Evolutionary conservation across 2,888 invertebrate genomes (phyloP).

Genomic region (Limnephilus rhombicus): DNA sequence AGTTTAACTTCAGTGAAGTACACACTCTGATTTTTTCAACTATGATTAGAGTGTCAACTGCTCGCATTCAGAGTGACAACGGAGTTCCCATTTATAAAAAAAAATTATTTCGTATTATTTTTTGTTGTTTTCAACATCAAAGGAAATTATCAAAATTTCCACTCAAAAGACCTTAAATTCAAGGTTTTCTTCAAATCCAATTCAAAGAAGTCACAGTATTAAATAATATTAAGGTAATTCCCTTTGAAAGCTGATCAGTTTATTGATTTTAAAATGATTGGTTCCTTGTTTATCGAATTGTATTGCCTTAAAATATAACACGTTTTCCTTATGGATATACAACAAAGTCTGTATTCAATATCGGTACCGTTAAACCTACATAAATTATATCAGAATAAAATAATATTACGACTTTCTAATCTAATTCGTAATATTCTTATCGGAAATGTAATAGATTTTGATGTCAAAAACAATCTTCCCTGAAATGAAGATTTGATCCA

Average conservation of each 20-base stretch:
- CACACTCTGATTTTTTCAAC: no score
- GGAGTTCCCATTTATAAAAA: no score
- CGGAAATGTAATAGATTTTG: neutral
- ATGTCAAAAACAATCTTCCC: neutral
- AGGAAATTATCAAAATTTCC: no score
- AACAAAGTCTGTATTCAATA: neutral
- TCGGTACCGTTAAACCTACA: neutral
- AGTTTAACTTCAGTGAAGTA: no score
- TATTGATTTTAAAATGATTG: neutral
- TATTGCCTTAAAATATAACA: neutral
- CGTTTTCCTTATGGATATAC: neutral
- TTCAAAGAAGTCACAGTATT: neutral
- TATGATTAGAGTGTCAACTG: no score
- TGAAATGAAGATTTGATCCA: neutral
- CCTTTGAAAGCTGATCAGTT: neutral
- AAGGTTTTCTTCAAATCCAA: neutral
- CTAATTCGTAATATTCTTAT: neutral
- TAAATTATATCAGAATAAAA: neutral
- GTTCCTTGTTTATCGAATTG: neutral
- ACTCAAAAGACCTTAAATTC: neutral
- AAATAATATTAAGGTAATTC: neutral
- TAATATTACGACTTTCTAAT: neutral
- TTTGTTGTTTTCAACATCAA: no score
- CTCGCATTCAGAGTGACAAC: no score
- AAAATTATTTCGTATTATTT: no score